Percentiles rank a stretch among this genome's conserved stretches.
Evolutionary conservation across 2,888 invertebrate genomes (phyloP).

Genomic region (Patella depressa): DNA sequence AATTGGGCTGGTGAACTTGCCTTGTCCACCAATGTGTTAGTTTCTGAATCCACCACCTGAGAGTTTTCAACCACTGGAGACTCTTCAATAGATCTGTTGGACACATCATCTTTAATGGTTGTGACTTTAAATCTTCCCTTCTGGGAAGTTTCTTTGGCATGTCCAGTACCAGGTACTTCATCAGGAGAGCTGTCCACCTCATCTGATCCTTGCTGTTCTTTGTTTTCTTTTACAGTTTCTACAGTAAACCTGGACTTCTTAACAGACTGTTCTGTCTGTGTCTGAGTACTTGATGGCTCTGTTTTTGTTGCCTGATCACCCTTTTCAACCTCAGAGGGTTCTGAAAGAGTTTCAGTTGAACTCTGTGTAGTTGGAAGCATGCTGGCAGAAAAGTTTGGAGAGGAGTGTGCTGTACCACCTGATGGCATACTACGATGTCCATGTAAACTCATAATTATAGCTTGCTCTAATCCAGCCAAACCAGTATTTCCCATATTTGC

Average conservation of each 20-base stretch:
- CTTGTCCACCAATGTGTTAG: conserved; percentile 28
- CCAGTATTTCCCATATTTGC: conserved; percentile 37
- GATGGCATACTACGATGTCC: conserved; percentile 41
- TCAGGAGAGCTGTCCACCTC: conserved; percentile 10
- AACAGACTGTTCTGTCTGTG: conserved; percentile 28
- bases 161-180: conserved; percentile 25
- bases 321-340: conserved; percentile 16
- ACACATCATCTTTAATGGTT: conserved; percentile 41
- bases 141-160: conserved; percentile 30
- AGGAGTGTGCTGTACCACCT: conserved; percentile 18
- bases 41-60: conserved; percentile 23
- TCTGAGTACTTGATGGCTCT: conserved; percentile 28
- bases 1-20: conserved; percentile 19
- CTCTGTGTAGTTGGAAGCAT: conserved; percentile 13
- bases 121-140: conserved; percentile 56
- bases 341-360: conserved; percentile 15
- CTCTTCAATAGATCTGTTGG: conserved; percentile 21
- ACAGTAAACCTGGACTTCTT: conserved; percentile 54
- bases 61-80: conserved; percentile 20
- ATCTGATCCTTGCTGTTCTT: conserved; percentile 3
- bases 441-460: conserved; percentile 63
- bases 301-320: conserved; percentile 24
- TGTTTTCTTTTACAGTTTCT: conserved; percentile 53
- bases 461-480: conserved; percentile 62
- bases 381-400: conserved; percentile 6